Conservation (phyloP, 2,113 vertebrate genomes). For the Pelecanus crispus region DNA sequence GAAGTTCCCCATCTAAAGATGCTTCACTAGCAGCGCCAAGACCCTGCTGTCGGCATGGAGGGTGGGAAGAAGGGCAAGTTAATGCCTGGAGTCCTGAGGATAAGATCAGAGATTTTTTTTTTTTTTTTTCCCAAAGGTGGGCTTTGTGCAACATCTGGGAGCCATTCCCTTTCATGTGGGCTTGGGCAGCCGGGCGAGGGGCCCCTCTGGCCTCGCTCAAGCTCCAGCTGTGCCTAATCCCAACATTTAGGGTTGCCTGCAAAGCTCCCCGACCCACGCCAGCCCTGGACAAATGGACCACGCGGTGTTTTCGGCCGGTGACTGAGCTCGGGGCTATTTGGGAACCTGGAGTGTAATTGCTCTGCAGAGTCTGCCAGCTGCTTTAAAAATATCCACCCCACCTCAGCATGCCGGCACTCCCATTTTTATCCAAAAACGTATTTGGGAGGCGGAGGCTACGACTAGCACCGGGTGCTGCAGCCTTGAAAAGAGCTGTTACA, state of each 20-base stretch:
- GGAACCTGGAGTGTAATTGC: neutral
- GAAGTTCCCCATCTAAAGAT: neutral
- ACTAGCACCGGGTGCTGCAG: neutral
- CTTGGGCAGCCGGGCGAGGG: rapidly evolving
- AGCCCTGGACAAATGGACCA: neutral
- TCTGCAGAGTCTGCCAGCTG: neutral
- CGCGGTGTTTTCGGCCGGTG: rapidly evolving
- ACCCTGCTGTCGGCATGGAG: rapidly evolving
- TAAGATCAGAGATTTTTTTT: neutral
- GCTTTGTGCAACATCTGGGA: constrained; percentile 27
- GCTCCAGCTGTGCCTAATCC: neutral
- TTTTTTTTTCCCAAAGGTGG: neutral
- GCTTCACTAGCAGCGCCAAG: neutral
- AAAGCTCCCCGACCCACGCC: neutral
- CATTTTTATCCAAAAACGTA: neutral
- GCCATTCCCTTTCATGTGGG: neutral
- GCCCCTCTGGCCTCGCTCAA: neutral
- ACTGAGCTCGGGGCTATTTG: neutral
- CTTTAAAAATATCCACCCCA: constrained; percentile 35
- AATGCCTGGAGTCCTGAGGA: neutral
- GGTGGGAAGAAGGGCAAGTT: neutral
- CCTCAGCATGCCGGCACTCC: neutral
- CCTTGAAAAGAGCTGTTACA: neutral
- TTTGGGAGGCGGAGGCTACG: neutral
- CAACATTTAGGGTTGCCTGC: neutral